Percentiles rank a stretch among this genome's conserved stretches.
Conservation (phyloP, 1,140 invertebrate genomes). For the Euschistus heros region DNA sequence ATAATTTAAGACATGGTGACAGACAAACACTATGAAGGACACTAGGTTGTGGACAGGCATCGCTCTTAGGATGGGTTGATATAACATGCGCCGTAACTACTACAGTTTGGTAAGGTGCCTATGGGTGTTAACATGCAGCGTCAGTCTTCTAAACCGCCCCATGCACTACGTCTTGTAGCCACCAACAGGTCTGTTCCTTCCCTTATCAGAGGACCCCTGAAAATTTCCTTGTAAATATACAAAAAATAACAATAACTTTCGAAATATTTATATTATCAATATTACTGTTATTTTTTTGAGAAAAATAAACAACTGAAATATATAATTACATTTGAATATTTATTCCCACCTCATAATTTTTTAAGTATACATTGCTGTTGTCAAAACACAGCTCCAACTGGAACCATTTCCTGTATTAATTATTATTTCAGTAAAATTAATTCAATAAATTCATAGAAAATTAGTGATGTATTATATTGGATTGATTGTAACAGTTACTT, state of each 20-base stretch:
- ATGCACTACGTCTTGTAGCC: not conserved
- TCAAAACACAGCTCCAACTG: not conserved
- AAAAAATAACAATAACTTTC: not conserved
- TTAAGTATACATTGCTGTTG: not conserved
- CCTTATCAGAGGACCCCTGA: slow-evolving; percentile 4
- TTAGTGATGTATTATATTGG: too few relatives aligned
- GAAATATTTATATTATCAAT: not conserved
- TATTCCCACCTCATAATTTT: not conserved
- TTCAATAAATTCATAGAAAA: too few relatives aligned
- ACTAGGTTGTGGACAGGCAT: too few relatives aligned
- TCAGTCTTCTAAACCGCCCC: not conserved
- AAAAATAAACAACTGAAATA: not conserved
- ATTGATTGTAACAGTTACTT: too few relatives aligned
- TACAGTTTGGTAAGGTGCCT: too few relatives aligned
- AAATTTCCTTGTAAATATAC: not conserved
- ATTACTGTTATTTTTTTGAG: not conserved
- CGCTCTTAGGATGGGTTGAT: too few relatives aligned
- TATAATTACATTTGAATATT: not conserved
- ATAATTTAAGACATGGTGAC: too few relatives aligned
- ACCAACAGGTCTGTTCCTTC: slow-evolving; percentile 3
- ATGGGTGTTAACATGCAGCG: too few relatives aligned
- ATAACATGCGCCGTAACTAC: too few relatives aligned
- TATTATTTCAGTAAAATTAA: not conserved
- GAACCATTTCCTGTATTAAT: not conserved
- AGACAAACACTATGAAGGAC: too few relatives aligned